These are phyloP conservation scores for Dasysyrphus tricinctus DNA, from an alignment of 2,888 invertebrate species.

Conservation along the genomic window DNA sequence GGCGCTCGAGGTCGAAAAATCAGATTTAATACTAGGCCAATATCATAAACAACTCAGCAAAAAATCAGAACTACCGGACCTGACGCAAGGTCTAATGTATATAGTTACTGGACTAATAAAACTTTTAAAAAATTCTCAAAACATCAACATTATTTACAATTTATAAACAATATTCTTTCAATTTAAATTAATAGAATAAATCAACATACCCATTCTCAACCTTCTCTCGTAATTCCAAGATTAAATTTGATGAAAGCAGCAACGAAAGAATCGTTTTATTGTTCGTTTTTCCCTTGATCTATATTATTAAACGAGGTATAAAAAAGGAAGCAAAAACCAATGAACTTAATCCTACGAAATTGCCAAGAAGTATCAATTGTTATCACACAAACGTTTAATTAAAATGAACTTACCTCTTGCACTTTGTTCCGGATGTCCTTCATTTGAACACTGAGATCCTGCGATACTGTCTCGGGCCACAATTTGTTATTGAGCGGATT, in stretches of 20 bases:
- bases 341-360: conserved; percentile 6
- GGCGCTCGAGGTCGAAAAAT: no score
- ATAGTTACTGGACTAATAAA: no score
- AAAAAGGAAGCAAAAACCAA: conserved; percentile 2
- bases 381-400: conserved; percentile 13
- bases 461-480: conserved; percentile 89
- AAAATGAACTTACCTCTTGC: conserved; percentile 81
- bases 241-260: conserved; percentile 89
- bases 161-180: background rate
- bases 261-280: conserved; percentile 95
- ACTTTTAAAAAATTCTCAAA: no score
- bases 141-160: no score
- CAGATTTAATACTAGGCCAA: no score
- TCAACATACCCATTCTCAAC: conserved; percentile 83
- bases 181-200: background rate
- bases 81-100: no score
- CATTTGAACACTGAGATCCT: conserved; percentile 89
- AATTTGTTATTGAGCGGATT: conserved; percentile 88
- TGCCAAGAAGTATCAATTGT: conserved; percentile 1
- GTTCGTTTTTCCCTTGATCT: conserved; percentile 89
- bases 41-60: no score
- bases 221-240: conserved; percentile 86
- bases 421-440: conserved; percentile 85
- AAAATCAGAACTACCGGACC: no score
- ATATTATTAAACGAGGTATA: conserved; percentile 33